Conservation (phyloP, 2,797 vertebrate species). For the Tarsius wallacei region DNA sequence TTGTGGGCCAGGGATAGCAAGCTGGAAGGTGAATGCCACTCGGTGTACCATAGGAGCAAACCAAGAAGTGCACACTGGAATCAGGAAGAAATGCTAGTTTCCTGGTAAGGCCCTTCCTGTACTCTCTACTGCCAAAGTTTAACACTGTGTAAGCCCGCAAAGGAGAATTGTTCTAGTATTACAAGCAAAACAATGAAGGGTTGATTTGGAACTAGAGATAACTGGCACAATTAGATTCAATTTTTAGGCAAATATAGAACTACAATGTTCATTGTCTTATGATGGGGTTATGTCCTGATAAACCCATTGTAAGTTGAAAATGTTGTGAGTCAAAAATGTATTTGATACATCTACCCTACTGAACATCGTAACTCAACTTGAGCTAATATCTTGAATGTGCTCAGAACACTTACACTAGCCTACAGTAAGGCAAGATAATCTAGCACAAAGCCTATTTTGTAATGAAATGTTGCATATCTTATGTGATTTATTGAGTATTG, state of each 20-base stretch:
- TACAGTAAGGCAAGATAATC: too few species aligned
- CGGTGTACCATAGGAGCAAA: neutral
- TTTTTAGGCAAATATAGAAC: slow-evolving; percentile 1
- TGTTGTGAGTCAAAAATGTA: too few species aligned
- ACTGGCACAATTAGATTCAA: neutral
- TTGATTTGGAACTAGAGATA: neutral
- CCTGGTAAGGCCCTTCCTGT: neutral
- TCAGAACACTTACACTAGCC: neutral
- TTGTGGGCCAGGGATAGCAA: neutral
- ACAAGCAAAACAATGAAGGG: neutral
- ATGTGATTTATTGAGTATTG: too few species aligned
- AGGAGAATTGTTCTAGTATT: neutral
- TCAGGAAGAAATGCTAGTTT: neutral
- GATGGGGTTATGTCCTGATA: neutral
- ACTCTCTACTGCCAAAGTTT: neutral
- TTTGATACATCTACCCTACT: neutral
- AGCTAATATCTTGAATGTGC: neutral
- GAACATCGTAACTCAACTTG: neutral
- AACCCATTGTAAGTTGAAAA: neutral
- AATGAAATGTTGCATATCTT: too few species aligned
- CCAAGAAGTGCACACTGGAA: neutral
- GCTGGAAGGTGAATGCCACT: neutral
- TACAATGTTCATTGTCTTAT: neutral
- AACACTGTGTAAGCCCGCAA: neutral
- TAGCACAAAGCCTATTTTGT: too few species aligned